Evolutionary conservation across 1,140 invertebrate genomes (phyloP).

Genomic region (Aporrectodea caliginosa): DNA sequence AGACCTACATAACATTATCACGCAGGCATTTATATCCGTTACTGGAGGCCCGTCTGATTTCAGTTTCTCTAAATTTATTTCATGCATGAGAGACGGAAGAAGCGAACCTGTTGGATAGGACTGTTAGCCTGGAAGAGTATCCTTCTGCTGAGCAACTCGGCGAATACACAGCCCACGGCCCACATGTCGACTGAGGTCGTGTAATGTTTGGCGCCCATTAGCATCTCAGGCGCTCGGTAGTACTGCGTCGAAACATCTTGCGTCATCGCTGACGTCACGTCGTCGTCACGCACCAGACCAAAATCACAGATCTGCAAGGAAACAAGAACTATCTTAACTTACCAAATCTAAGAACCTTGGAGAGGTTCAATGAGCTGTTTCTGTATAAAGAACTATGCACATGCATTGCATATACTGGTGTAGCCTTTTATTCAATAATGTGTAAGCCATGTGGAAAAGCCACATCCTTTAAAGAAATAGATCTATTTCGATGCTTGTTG

Average conservation of each 20-base stretch:
- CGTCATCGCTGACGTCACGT: conserved; percentile 87
- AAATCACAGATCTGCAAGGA: conserved; percentile 96
- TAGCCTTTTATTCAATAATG: too few species aligned
- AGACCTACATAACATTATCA: neutral
- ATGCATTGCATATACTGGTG: too few species aligned
- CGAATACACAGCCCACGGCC: conserved; percentile 34
- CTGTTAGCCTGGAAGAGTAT: conserved; percentile 96
- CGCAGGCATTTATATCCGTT: neutral
- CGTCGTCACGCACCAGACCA: conserved; percentile 86
- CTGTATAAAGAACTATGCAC: too few species aligned
- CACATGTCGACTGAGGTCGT: conserved; percentile 29
- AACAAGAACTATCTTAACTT: too few species aligned
- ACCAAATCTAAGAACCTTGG: too few species aligned
- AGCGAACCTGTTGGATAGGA: conserved; percentile 80
- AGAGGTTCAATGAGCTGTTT: too few species aligned
- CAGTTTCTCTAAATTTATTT: neutral
- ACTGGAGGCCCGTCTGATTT: neutral
- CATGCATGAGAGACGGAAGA: neutral
- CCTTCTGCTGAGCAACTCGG: conserved; percentile 67
- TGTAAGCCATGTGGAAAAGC: too few species aligned
- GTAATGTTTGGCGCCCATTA: conserved; percentile 31
- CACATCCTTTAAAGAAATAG: too few species aligned
- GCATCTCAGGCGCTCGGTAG: conserved; percentile 39
- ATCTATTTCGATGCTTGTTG: too few species aligned
- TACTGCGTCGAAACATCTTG: conserved; percentile 90